Conservation (phyloP, 2,113 vertebrate species). For the Nipponia nippon region DNA sequence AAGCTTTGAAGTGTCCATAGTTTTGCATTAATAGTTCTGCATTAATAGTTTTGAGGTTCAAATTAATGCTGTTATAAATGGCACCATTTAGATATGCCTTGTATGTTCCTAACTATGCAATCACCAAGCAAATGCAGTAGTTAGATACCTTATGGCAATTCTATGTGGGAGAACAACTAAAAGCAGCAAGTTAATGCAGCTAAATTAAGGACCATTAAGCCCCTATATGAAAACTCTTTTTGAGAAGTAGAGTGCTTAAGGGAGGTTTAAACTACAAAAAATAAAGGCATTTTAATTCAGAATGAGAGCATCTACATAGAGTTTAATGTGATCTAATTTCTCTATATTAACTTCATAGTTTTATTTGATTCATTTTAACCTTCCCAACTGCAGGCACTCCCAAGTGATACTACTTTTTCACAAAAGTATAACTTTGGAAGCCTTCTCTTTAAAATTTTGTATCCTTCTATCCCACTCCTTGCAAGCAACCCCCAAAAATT, state of each 20-base stretch:
- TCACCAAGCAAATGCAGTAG: neutral
- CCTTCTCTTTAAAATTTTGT: neutral
- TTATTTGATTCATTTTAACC: slow-evolving; percentile 4
- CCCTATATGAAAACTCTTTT: neutral
- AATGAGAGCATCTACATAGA: neutral
- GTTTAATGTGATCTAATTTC: slow-evolving; percentile 29
- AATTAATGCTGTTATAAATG: slow-evolving; percentile 36
- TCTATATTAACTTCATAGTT: slow-evolving; percentile 5
- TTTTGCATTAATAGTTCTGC: neutral
- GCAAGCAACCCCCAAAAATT: slow-evolving; percentile 15
- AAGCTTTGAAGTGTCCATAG: neutral
- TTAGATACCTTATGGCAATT: neutral
- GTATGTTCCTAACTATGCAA: neutral
- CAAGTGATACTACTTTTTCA: neutral
- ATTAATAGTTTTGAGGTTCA: slow-evolving; percentile 4
- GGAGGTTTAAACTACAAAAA: neutral
- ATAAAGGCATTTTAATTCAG: slow-evolving; percentile 18
- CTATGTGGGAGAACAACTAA: slow-evolving; percentile 9
- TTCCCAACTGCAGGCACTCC: neutral
- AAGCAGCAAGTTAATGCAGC: slow-evolving; percentile 24
- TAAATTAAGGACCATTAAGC: slow-evolving; percentile 50
- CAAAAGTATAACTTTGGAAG: neutral
- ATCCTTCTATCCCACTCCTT: slow-evolving; percentile 4
- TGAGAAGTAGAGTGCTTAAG: slow-evolving; percentile 22
- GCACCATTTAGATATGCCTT: slow-evolving; percentile 1